Evolutionary conservation across 2,888 invertebrate genomes (phyloP).

Genomic region (Chydorus sphaericus): DNA sequence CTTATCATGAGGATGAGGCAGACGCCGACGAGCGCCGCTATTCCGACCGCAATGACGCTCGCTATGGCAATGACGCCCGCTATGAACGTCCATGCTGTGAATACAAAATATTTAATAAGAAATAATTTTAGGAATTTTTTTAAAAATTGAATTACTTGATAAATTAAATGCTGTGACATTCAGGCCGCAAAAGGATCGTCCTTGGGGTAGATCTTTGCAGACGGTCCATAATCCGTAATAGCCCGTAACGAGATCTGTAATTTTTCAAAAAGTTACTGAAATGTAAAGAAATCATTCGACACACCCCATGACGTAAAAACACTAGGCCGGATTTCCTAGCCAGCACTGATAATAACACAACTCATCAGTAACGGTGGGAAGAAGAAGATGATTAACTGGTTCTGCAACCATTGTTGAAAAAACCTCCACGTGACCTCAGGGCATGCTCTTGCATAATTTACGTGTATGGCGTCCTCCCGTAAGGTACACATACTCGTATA

Average conservation of each 20-base stretch:
- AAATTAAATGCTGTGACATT: constrained; percentile 51
- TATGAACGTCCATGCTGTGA: constrained; percentile 27
- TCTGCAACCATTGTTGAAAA: too few species aligned
- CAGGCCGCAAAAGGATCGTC: constrained; percentile 66
- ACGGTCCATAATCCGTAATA: constrained; percentile 80
- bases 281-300: too few species aligned
- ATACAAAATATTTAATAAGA: not conserved
- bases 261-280: too few species aligned
- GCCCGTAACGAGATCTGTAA: constrained; percentile 38
- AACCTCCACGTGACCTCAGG: too few species aligned
- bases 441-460: too few species aligned
- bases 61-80: constrained; percentile 65
- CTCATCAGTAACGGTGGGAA: too few species aligned
- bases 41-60: constrained; percentile 53
- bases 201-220: constrained; percentile 65
- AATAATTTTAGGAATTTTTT: not conserved
- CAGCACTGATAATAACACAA: too few species aligned
- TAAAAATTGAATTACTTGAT: not conserved
- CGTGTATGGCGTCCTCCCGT: too few species aligned
- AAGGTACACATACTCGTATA: too few species aligned
- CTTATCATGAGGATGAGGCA: constrained; percentile 76
- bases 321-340: too few species aligned
- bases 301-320: too few species aligned
- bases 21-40: constrained; percentile 63
- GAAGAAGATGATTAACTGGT: too few species aligned